These are phyloP conservation scores for Zelleria hepariella DNA, from an alignment of 2,888 invertebrate genomes.

Conservation along the genomic window DNA sequence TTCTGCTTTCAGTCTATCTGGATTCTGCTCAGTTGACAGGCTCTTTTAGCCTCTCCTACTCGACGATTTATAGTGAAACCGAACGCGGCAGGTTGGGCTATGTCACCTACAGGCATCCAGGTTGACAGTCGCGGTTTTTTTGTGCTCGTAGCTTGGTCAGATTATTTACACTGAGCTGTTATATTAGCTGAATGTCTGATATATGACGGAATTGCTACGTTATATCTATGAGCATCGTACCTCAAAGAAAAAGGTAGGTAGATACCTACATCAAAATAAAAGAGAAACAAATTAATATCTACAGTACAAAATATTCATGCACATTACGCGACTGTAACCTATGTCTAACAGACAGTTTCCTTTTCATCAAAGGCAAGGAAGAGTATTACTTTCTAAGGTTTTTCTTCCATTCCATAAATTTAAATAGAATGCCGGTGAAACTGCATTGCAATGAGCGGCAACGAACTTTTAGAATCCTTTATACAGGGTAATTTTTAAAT, in stretches of 20 bases:
- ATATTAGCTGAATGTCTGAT: too few relatives aligned
- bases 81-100: neutral
- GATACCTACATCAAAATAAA: neutral
- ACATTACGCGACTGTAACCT: too few relatives aligned
- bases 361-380: neutral
- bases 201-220: too few relatives aligned
- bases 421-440: too few relatives aligned
- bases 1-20: neutral
- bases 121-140: too few relatives aligned
- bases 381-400: neutral
- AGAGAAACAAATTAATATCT: neutral
- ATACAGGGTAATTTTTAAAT: neutral
- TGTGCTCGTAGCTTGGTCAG: too few relatives aligned
- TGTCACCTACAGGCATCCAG: too few relatives aligned
- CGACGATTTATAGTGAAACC: neutral
- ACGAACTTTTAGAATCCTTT: neutral
- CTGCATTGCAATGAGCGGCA: neutral
- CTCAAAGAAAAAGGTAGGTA: neutral
- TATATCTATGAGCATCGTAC: too few relatives aligned
- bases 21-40: neutral
- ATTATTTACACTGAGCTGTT: too few relatives aligned
- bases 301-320: neutral
- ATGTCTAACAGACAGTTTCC: too few relatives aligned
- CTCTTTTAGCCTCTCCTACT: neutral
- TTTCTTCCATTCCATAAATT: neutral